A percentile compares a stretch with the other conserved stretches of the same genome.
Evolutionary conservation across 30 jellyfish, hydroid and myxozoan genomes (phyloP).

Genomic region (Sanderia malayensis): DNA sequence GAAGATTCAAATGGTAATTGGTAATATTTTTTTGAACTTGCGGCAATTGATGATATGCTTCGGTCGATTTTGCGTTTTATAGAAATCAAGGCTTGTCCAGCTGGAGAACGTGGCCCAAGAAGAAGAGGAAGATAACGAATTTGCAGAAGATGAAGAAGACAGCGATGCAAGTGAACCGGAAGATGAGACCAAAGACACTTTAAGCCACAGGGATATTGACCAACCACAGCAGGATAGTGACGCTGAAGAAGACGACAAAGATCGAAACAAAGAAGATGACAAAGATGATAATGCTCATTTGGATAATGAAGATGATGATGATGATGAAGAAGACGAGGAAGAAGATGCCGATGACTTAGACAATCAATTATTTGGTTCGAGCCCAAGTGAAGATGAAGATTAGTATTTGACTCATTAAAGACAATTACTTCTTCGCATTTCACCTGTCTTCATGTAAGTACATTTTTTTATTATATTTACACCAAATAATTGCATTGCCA

Average conservation of each 20-base stretch:
- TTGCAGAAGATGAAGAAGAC: conserved; percentile 51
- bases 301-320: conserved; percentile 1
- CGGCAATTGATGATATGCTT: too few relatives aligned
- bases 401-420: too few relatives aligned
- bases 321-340: conserved; percentile 23
- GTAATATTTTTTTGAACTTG: too few relatives aligned
- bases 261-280: background rate
- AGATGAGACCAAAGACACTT: conserved; percentile 17
- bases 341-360: conserved; percentile 56
- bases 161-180: conserved; percentile 60
- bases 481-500: too few relatives aligned
- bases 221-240: conserved; percentile 2
- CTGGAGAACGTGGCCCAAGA: conserved; percentile 90
- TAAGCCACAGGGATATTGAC: conserved; percentile 5
- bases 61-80: background rate
- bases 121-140: conserved; percentile 48
- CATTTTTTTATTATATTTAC: too few relatives aligned
- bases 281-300: conserved; percentile 7
- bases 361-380: conserved; percentile 80
- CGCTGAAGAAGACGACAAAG: conserved; percentile 4
- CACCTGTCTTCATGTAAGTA: too few relatives aligned
- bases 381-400: conserved; percentile 81
- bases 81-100: conserved; percentile 90
- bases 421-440: too few relatives aligned
- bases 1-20: too few relatives aligned